phyloP scores from a whole-genome alignment of 92 coral and sea anemone species.

The Pocillopora grandis region DNA sequence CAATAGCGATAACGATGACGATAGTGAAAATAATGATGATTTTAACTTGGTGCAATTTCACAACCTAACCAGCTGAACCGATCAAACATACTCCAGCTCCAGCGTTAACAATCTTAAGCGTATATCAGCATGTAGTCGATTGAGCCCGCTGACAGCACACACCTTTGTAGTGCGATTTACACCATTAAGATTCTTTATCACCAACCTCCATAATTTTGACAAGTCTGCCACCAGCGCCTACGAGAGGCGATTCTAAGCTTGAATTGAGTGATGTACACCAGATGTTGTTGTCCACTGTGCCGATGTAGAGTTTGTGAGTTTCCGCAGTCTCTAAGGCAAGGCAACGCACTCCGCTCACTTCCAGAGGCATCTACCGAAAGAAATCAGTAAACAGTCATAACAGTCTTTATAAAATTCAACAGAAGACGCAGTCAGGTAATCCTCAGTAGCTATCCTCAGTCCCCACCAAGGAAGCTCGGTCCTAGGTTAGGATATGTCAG shows the following conservation, averaged over 20 bases:
- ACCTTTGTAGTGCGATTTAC: no score
- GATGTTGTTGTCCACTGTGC: conserved; percentile 76
- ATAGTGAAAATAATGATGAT: no score
- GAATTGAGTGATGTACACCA: conserved; percentile 66
- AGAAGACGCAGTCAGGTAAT: not conserved
- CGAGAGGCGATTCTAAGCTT: conserved; percentile 60
- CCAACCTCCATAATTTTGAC: conserved; percentile 55
- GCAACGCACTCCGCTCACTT: conserved; percentile 70
- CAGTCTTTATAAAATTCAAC: not conserved
- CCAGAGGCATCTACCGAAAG: conserved; percentile 50
- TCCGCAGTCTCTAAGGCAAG: conserved; percentile 58
- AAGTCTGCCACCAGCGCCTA: conserved; percentile 55
- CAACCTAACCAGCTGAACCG: no score
- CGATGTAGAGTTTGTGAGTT: conserved; percentile 49
- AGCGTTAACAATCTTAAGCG: no score
- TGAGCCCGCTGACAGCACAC: no score
- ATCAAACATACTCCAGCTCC: no score
- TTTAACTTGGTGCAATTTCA: no score
- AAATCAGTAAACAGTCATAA: not conserved
- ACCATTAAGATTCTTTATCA: not conserved
- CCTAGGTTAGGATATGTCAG: no score
- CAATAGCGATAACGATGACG: no score
- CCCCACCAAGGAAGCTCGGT: no score
- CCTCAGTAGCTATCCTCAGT: no score
- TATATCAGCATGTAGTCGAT: no score